Conservation (phyloP, 2,888 invertebrate genomes). For the Agriopis leucophaearia region DNA sequence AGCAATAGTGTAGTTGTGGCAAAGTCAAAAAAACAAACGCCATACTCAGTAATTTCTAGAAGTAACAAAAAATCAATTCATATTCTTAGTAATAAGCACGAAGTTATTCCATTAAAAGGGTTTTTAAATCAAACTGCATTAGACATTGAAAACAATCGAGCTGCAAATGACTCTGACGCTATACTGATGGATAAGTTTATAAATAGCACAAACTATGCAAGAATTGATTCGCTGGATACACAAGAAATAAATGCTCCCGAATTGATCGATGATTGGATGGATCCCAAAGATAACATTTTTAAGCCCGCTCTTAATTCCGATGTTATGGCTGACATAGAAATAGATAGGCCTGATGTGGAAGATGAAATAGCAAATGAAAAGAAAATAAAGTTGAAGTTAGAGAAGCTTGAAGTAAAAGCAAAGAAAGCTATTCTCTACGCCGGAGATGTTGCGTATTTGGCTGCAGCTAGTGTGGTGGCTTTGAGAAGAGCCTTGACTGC, state of each 20-base stretch:
- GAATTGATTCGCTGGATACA: conserved; percentile 59
- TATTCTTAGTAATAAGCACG: conserved; percentile 56
- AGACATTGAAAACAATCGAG: conserved; percentile 67
- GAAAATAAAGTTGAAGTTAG: conserved; percentile 72
- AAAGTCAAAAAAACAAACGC: conserved; percentile 45
- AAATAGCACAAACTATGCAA: conserved; percentile 65
- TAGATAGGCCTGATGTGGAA: conserved; percentile 72
- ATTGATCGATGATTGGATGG: conserved; percentile 73
- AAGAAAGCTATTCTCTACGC: conserved; percentile 82
- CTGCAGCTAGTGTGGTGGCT: conserved; percentile 81
- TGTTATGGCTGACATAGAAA: conserved; percentile 74
- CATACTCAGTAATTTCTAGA: conserved; percentile 69
- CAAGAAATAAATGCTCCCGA: conserved; percentile 67
- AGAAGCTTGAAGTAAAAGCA: conserved; percentile 76
- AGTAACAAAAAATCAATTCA: conserved; percentile 61
- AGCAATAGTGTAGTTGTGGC: conserved; percentile 24
- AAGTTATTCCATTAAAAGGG: conserved; percentile 56
- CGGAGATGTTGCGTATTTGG: conserved; percentile 81
- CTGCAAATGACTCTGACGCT: conserved; percentile 62
- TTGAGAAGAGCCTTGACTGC: conserved; percentile 80
- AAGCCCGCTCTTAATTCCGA: conserved; percentile 69
- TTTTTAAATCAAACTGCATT: conserved; percentile 79
- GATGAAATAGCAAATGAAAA: conserved; percentile 70
- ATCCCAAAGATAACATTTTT: conserved; percentile 66
- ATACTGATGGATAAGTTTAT: conserved; percentile 69